Percentiles rank a stretch among this genome's conserved stretches.
Conservation (phyloP, 2,113 vertebrate species). For the Lontra canadensis region DNA sequence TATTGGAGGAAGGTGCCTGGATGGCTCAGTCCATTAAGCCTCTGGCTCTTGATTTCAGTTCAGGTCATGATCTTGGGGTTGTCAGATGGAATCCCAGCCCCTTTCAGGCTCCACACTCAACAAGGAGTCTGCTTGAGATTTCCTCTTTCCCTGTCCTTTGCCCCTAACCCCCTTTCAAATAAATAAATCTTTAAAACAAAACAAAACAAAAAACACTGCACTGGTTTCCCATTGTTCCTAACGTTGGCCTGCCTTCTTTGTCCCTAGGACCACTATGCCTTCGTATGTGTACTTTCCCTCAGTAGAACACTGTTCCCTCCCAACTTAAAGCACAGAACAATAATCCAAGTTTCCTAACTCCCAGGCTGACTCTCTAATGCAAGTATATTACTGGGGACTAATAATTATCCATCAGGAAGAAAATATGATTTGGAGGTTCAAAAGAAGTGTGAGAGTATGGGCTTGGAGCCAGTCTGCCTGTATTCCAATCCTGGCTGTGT, state of each 20-base stretch:
- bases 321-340: neutral
- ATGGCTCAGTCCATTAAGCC: neutral
- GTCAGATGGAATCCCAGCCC: neutral
- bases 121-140: neutral
- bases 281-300: neutral
- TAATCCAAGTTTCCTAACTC: neutral
- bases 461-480: neutral
- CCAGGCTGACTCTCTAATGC: neutral
- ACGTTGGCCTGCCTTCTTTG: neutral
- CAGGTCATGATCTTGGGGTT: neutral
- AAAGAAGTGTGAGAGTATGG: neutral
- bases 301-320: neutral
- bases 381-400: neutral
- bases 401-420: neutral
- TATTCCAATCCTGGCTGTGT: neutral
- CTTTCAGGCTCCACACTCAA: neutral
- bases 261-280: neutral
- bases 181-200: neutral
- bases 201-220: neutral
- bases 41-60: neutral
- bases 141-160: neutral
- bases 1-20: neutral
- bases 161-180: neutral
- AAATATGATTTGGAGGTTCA: neutral
- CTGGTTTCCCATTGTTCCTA: neutral